Evolutionary conservation across 1,140 invertebrate genomes (phyloP), one percentile per base, ranked within the genome.

Genomic region (Ceratina australensis): DNA sequence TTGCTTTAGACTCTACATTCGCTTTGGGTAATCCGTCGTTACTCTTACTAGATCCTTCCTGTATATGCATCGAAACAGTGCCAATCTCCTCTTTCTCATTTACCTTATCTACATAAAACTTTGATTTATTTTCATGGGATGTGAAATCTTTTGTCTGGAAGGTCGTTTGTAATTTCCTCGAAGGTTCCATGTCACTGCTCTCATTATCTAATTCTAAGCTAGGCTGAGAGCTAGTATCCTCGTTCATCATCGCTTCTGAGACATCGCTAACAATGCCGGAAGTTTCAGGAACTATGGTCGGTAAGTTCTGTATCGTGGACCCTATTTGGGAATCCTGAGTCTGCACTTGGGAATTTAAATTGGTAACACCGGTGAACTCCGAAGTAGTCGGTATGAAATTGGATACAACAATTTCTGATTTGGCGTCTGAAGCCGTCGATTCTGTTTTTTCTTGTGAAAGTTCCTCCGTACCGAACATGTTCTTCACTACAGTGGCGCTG

Each of bases 141-240:
- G 75, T 85, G 59, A 91, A 92, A 42, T 91, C 90, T 73, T 91
- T 92, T 7, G 91, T 82, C 59, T 91, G 89, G 50, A 92, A 92
- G n/a, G 91, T 91, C 0, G 91, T 92, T 50, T 91, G 91, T 2
- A 92, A 74, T 79, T 91, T 92, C 42, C 82, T 83, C 0, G 83
- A 78, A 0, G 86, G 74, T 3, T 91, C 67, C 0, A 22, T n/a
- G 16, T 90, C 1, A 60, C 80, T 7, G 90, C 90, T 8, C 2
- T 91, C 88, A 16, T 79, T 87, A 15, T 92, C 91, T 1, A 91
- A 47, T 10, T 92, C 91, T 26, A 92, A 75, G 80, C 89, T 92
- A 18, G 90, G 88, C 49, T 92, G 92, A 0, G 92, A 92, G 67
- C 87, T 92, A 0, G 91, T 91, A 18, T 92, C 91, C 52, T 92